Evolutionary conservation across 2,888 invertebrate genomes (phyloP), one percentile per base, ranked within the genome.

Genomic region (Drosophila stalkeri): DNA sequence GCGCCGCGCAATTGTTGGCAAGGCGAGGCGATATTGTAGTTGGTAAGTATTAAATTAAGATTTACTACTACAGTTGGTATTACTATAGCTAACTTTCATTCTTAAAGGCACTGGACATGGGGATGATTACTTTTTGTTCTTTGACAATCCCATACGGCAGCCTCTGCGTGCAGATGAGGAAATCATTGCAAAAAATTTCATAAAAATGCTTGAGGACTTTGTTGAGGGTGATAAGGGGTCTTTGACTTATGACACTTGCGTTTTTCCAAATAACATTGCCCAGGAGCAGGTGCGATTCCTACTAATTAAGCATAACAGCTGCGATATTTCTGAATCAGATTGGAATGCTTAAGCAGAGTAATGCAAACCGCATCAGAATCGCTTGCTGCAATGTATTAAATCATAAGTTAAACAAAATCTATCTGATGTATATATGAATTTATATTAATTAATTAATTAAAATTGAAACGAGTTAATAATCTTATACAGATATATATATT

Each of bases 11-110:
- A 1, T 27, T 37, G 41, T 43, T 75, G 6, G 59, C 95, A 1
- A 82, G 91, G 0, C 94, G 94, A 12, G 92, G 92, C 0, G 93
- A 94, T 12, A 78, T 82, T 3, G 11, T 80, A 3, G 82, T 92
- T 95, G 96, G 96, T 84, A 94, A 94, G 16, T 16, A 3, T 3
- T 9, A 2, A 5, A 11, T 0, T 35, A 5, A 20, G 9, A 23
- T 12, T 7, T 7, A 3, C 20, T 12, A 3, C 20, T 12, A 3
- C 3, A 27, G n/a, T 3, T 27, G n/a, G 1, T 31, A 0, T 6
- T 12, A 3, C 11, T 12, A 27, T 3, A 11, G 1, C 11, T 11
- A 3, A 12, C 6, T 20, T 23, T 31, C 3, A 2, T 31, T 12
- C 18, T 14, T 55, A 14, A 3, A 56, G 56, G 56, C 43, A 31